Conservation (phyloP, 1,140 invertebrate species). For the Solen grandis region DNA sequence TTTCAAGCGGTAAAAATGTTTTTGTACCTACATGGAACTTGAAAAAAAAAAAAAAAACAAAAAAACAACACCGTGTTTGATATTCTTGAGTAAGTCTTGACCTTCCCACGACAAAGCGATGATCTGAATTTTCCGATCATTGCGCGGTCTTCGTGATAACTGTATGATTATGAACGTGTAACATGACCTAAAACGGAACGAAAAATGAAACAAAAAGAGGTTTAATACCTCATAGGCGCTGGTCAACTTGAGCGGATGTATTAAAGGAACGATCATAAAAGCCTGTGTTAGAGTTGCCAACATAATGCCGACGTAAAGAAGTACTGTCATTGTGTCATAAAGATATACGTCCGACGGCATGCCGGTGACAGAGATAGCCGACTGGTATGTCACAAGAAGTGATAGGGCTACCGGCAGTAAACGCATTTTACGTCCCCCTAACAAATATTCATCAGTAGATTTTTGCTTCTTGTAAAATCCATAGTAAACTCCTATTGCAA, state of each 20-base stretch:
- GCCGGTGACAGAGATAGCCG: constrained; percentile 94
- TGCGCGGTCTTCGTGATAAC: no score
- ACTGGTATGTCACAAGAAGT: constrained; percentile 87
- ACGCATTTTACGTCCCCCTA: constrained; percentile 89
- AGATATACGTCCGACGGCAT: constrained; percentile 91
- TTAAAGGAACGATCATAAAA: constrained; percentile 71
- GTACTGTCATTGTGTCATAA: constrained; percentile 63
- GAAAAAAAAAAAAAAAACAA: no score
- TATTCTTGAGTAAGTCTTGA: no score
- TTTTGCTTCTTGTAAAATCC: constrained; percentile 91
- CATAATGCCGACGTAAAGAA: constrained; percentile 55
- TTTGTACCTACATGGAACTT: no score
- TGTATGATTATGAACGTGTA: no score
- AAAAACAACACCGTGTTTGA: no score
- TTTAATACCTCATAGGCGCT: constrained; percentile 75
- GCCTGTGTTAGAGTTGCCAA: constrained; percentile 64
- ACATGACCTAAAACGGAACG: no score
- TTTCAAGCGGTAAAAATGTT: no score
- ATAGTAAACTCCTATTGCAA: constrained; percentile 89
- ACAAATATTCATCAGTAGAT: constrained; percentile 89
- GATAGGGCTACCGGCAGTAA: constrained; percentile 81
- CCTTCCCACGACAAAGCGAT: no score
- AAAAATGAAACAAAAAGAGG: not conserved
- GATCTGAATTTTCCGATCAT: no score
- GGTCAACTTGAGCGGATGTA: constrained; percentile 74